Evolutionary conservation across 1,140 invertebrate genomes (phyloP).

Genomic region (Aphidius ervi): DNA sequence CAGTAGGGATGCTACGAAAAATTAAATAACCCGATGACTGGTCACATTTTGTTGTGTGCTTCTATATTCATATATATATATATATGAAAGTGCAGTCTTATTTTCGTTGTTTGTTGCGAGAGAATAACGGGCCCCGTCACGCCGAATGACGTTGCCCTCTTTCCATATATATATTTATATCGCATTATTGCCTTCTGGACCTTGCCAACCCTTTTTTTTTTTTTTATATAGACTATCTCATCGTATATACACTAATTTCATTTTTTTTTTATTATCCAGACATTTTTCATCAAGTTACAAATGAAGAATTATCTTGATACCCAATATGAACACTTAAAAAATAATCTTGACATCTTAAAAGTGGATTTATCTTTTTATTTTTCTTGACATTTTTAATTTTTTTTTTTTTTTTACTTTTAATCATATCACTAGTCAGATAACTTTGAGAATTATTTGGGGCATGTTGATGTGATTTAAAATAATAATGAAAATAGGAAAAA

Average conservation of each 20-base stretch:
- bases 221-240: no score
- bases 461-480: conserved; percentile 4
- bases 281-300: no score
- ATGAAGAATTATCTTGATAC: no score
- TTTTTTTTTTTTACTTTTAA: no score
- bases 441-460: background rate
- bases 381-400: no score
- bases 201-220: background rate
- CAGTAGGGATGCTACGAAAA: conserved; percentile 53
- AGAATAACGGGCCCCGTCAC: conserved; percentile 28
- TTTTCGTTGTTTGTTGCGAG: conserved; percentile 12
- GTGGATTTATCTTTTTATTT: no score
- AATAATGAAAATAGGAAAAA: conserved; percentile 15
- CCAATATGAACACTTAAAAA: no score
- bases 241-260: no score
- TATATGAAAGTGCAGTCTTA: conserved; percentile 4
- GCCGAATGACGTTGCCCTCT: conserved; percentile 28
- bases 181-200: conserved; percentile 4
- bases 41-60: conserved; percentile 53
- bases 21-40: conserved; percentile 61
- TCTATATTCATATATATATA: conserved; percentile 4
- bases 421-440: no score
- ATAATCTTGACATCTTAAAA: no score
- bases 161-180: background rate
- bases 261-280: no score